phyloP scores from a whole-genome alignment of 2,797 vertebrate genomes.

The Eidolon dupreanum region DNA sequence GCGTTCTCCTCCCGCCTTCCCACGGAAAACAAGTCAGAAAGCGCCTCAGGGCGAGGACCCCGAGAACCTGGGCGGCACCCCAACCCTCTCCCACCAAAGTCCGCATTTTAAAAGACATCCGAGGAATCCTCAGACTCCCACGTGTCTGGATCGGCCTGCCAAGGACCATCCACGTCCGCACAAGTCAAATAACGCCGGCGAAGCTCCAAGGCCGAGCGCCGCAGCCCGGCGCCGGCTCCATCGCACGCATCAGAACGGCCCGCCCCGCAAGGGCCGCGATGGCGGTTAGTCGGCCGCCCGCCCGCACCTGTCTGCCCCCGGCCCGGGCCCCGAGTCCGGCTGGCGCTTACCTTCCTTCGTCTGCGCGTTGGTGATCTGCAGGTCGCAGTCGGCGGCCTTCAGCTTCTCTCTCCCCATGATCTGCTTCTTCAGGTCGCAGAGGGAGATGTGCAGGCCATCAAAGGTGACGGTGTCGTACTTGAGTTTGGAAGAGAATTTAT shows the following conservation, averaged over 20 bases:
- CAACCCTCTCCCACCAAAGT: neutral
- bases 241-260: neutral
- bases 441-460: constrained; percentile 95
- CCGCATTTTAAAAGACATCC: neutral
- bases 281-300: neutral
- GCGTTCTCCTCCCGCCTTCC: neutral
- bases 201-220: neutral
- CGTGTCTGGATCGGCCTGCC: neutral
- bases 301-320: neutral
- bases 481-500: constrained; percentile 98
- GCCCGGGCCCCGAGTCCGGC: neutral
- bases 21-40: neutral
- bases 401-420: constrained; percentile 98
- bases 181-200: neutral
- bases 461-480: constrained; percentile 98
- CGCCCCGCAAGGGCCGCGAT: neutral
- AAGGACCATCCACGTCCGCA: neutral
- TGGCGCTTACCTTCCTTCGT: constrained; percentile 94
- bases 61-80: neutral
- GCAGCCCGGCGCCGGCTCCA: neutral
- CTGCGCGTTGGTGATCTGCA: constrained; percentile 97
- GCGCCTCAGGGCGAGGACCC: neutral
- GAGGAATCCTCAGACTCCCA: neutral
- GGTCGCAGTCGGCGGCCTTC: constrained; percentile 95
- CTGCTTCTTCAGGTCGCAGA: constrained; percentile 95